These are phyloP conservation scores for Pseudochirops cupreus DNA, from an alignment of 2,797 vertebrate species.

Conservation along the genomic window DNA sequence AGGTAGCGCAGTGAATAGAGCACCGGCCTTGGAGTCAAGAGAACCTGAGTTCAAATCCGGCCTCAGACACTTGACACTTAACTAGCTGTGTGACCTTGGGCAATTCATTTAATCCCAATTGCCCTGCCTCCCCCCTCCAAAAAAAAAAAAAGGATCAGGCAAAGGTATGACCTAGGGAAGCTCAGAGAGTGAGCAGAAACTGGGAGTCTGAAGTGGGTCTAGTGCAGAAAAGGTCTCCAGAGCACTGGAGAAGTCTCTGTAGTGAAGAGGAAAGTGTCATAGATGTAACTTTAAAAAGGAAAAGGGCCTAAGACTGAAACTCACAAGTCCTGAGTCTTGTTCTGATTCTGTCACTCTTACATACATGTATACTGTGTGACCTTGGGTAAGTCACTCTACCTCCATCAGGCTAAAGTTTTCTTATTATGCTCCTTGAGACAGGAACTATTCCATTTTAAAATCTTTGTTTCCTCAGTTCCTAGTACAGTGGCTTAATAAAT, in stretches of 20 bases:
- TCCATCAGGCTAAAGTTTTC: neutral
- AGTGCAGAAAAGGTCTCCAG: neutral
- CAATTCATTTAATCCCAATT: no score
- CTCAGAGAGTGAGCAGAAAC: neutral
- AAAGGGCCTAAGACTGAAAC: neutral
- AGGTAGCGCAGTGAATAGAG: no score
- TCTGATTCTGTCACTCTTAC: neutral
- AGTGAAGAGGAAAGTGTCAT: neutral
- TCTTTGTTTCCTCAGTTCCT: neutral
- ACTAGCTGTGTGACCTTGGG: no score
- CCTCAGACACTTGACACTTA: no score
- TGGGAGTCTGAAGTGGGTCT: neutral
- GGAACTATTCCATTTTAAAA: neutral
- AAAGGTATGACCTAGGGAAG: neutral
- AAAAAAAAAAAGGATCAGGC: neutral
- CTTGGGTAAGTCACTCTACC: neutral
- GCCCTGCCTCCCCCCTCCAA: no score
- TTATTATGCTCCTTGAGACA: neutral
- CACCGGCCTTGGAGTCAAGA: no score
- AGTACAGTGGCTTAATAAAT: neutral
- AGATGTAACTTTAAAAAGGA: neutral
- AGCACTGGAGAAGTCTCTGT: neutral
- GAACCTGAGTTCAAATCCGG: no score
- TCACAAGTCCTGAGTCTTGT: neutral
- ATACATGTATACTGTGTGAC: neutral